phyloP scores from a whole-genome alignment of 2,113 vertebrate species.

The Anthoscopus minutus region DNA sequence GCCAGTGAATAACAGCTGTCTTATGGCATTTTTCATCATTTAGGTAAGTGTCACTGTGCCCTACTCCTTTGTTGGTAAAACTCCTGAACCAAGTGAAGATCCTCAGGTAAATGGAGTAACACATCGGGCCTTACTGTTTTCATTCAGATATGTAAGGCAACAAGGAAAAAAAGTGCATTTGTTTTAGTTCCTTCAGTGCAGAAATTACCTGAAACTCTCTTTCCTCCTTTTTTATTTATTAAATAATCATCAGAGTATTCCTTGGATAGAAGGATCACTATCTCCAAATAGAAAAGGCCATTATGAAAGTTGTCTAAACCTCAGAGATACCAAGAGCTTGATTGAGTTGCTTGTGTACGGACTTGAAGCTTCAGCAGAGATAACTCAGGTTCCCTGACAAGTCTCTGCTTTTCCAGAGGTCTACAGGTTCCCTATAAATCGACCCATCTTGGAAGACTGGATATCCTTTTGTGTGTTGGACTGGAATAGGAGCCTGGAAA shows the following conservation, averaged over 20 bases:
- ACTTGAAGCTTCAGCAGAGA: neutral
- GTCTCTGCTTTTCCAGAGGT: neutral
- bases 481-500: neutral
- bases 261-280: neutral
- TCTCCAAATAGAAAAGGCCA: neutral
- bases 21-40: neutral
- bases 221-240: neutral
- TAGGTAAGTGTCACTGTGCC: neutral
- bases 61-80: neutral
- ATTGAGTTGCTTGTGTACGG: neutral
- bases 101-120: neutral
- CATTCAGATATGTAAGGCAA: neutral
- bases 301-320: neutral
- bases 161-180: neutral
- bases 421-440: neutral
- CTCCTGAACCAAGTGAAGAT: neutral
- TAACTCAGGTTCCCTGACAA: neutral
- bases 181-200: neutral
- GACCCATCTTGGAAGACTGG: neutral
- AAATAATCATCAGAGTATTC: neutral
- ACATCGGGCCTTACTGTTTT: neutral
- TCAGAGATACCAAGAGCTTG: neutral
- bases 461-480: neutral
- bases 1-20: neutral
- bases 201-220: neutral